Evolutionary conservation across 2,888 invertebrate genomes (phyloP), one percentile per base, ranked within the genome.

Genomic region (Idaea biselata): DNA sequence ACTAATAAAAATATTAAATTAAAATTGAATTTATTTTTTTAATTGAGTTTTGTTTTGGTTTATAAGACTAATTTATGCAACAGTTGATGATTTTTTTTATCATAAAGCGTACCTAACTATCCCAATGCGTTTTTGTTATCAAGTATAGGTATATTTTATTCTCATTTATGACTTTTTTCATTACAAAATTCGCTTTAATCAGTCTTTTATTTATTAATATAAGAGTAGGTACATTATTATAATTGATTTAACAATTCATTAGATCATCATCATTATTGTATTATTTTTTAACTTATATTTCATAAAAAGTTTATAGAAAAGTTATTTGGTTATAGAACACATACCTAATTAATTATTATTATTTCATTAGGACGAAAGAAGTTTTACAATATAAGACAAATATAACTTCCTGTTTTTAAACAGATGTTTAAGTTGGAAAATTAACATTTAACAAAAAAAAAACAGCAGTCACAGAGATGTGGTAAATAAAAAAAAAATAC

Each of bases 131-230:
- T 62, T 68, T 63, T 60, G 63, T 64, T 64, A 53, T 54, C 69
- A 70, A 72, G 71, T 77, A 80, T 77, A 76, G 72, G 68, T 72
- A 75, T 74, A 72, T 68, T 75, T 72, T 70, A 74, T 67, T 75
- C 68, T 70, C 73, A 73, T 74, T 76, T 72, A 74, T 76, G 72
- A 67, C 44, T 8, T 69, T n/a, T 75, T 60, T 72, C 76, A 76
- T 81, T 76, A 76, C 77, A 79, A 88, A 90, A 90, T 89, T 90
- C 89, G 89, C 87, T 89, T 88, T 86, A 82, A 85, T 90, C 89
- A 90, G 89, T 90, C 89, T 90, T 89, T 84, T 80, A 66, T 62
- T 61, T 67, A 66, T 62, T 32, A 32, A 60, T 53, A 60, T 18
- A 59, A 55, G 60, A 59, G 57, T 64, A 59, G 61, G 64, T 54